Percentiles rank a stretch among this genome's conserved stretches.
These are phyloP conservation scores for Lerista edwardsae DNA, from an alignment of 2,797 vertebrate species.

Conservation along the genomic window DNA sequence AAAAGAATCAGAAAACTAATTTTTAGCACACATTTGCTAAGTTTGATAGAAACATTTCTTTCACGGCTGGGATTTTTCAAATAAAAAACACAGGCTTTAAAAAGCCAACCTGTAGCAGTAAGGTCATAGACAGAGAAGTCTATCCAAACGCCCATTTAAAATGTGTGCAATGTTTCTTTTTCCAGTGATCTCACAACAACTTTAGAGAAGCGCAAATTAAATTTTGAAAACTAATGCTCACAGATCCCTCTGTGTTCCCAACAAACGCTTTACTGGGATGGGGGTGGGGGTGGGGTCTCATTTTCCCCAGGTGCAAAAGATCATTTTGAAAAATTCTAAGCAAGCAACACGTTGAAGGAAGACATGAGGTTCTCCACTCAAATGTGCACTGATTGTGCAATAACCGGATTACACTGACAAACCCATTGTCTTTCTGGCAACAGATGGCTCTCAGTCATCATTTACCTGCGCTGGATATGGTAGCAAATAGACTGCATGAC, in stretches of 20 bases:
- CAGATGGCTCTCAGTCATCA: not conserved
- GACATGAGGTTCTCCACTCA: not conserved
- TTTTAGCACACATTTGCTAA: not conserved
- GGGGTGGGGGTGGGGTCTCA: not conserved
- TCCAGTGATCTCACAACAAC: not conserved
- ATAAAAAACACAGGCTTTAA: not conserved
- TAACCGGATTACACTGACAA: not conserved
- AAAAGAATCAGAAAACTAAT: conserved; percentile 5
- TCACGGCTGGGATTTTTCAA: not conserved
- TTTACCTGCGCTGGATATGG: conserved; percentile 48
- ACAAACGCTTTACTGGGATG: not conserved
- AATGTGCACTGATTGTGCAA: not conserved
- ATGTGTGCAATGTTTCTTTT: not conserved
- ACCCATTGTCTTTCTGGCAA: not conserved
- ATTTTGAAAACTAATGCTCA: not conserved
- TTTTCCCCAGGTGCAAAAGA: not conserved
- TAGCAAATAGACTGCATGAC: conserved; percentile 66
- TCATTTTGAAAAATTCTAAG: not conserved
- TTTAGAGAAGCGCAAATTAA: not conserved
- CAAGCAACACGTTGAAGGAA: not conserved
- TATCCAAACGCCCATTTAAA: not conserved
- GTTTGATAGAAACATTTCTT: not conserved
- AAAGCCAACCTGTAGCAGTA: conserved; percentile 3
- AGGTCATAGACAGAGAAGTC: not conserved
- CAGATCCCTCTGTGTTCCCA: not conserved